Base-by-base conservation (phyloP, 1,140 invertebrate genomes). In the Dreissena rostriformis region DNA sequence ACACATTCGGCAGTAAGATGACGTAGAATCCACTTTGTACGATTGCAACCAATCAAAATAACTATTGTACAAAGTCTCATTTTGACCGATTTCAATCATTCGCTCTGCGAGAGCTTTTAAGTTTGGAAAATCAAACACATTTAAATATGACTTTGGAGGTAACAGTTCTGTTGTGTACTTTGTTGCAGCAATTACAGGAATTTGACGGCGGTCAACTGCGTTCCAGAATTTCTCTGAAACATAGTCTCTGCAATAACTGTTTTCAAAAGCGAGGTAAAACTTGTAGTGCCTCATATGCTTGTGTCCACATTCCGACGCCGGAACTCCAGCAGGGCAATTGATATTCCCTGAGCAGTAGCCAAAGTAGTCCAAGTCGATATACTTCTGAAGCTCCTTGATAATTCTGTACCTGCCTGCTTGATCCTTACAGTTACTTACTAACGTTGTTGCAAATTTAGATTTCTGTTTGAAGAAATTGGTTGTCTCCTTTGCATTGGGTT, bases 261-360 rank as follows among this genome's bases (percentile, higher is more conserved):
- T 84, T 63, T 84, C 82, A 71, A 84, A 84, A 15, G 82, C 82
- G 28, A 84, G 67, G 51, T 84, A 84, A 57, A 84, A 84, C 67
- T 84, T 84, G 53, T 84, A 84, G 5, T 77, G 24, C 53, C 49
- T 70, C 14, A 77, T 29, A 24, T 77, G n/a, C 51, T 71, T 70
- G 5, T 77, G 52, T 17, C 82, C 73, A 77, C 74, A 84, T n/a
- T 84, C 74, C 26, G 72, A 52, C 8, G 82, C 77, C 10, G 65
- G 66, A 7, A 77, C 67, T 15, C 73, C 82, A 39, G 49, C 63
- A 11, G 73, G 65, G 53, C 75, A 77, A 17, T 77, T 19, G 7
- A 75, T 74, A 1, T 68, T 75, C 24, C 80, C 72, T 1, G 71
- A 73, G 53, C 82, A 84, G 15, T 66, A 19, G 0, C 82, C 82